These are phyloP conservation scores for Discoglossus pictus DNA, from an alignment of 2,797 vertebrate species.

Conservation along the genomic window DNA sequence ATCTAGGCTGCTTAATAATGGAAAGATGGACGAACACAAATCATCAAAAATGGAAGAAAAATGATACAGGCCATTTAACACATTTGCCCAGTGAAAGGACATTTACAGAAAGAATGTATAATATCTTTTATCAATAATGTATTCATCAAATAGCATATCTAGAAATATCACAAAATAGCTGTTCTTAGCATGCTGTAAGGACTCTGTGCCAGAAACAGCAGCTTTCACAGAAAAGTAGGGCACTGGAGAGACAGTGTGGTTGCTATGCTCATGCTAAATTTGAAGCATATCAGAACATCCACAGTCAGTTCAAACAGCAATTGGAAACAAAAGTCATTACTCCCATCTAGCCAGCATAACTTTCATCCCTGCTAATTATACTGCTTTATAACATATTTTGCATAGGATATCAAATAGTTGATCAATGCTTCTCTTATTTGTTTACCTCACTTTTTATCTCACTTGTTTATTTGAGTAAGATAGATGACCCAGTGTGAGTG, in stretches of 20 bases:
- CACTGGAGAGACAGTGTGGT: background rate
- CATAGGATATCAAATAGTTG: too few species aligned
- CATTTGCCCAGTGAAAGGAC: slow-evolving; percentile 44
- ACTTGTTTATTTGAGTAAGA: too few species aligned
- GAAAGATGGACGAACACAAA: slow-evolving; percentile 46
- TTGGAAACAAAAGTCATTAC: background rate
- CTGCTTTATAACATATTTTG: too few species aligned
- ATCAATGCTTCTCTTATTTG: too few species aligned
- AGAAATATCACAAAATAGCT: slow-evolving; percentile 37
- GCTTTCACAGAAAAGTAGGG: background rate
- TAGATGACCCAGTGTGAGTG: too few species aligned
- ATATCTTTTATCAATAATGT: slow-evolving; percentile 44
- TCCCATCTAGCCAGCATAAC: too few species aligned
- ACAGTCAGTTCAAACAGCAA: background rate
- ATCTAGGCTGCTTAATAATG: slow-evolving; percentile 42
- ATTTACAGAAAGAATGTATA: slow-evolving; percentile 45
- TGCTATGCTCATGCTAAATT: background rate
- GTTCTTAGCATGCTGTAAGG: slow-evolving; percentile 4
- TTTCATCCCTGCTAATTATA: too few species aligned
- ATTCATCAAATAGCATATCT: slow-evolving; percentile 32
- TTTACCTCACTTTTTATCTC: too few species aligned
- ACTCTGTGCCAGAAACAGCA: slow-evolving; percentile 11
- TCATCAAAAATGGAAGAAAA: slow-evolving; percentile 42
- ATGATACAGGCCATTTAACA: slow-evolving; percentile 44
- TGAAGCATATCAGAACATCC: background rate